Base-by-base conservation (phyloP, 2,113 vertebrate species). In the Nothoprocta perdicaria region DNA sequence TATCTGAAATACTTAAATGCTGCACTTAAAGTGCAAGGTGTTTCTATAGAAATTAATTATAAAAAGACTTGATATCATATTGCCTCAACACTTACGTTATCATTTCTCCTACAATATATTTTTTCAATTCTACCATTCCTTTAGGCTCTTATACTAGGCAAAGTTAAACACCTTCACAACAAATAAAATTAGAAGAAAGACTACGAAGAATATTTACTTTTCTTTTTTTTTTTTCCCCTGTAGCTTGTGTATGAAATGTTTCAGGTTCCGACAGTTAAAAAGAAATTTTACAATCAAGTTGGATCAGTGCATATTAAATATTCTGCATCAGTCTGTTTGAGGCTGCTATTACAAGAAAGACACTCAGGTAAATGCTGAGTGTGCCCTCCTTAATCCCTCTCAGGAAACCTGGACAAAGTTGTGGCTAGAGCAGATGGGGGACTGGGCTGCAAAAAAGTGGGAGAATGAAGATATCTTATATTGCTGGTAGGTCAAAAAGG, bases 151-250 rank as follows among this genome's bases (percentile, higher is more conserved):
- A 27, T 26, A 13, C 23, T 55, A 78, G 15, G 27, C 15, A 74
- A 61, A 71, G 9, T 66, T 53, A 63, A 77, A 69, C 15, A 62
- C 4, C 21, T 35, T 29, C 57, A 33, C 5, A 45, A 58, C 10
- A 67, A 52, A 9, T 14, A 38, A 65, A 78, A 24, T 1, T 13
- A 2, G 5, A 50, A 52, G 11, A 4, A 22, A 29, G 15, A 22
- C 29, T 15, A 8, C 27, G 14, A 65, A 4, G 19, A 73, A 61
- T 2, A 53, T 12, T 50, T 76, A 53, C 23, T 10, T 50, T 23
- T 7, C 3, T 3, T 3, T 57, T 17, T 5, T 48, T 46, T 46
- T 46, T 3, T 3, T 3, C 50, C 48, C 22, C 4, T 3, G 2
- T 3, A 38, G 53, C 13, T 0, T 9, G 2, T 35, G 45, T 74